A percentile compares a stretch with the other conserved stretches of the same genome.
phyloP scores from a whole-genome alignment of 2,797 vertebrate species.

The Squalus acanthias region DNA sequence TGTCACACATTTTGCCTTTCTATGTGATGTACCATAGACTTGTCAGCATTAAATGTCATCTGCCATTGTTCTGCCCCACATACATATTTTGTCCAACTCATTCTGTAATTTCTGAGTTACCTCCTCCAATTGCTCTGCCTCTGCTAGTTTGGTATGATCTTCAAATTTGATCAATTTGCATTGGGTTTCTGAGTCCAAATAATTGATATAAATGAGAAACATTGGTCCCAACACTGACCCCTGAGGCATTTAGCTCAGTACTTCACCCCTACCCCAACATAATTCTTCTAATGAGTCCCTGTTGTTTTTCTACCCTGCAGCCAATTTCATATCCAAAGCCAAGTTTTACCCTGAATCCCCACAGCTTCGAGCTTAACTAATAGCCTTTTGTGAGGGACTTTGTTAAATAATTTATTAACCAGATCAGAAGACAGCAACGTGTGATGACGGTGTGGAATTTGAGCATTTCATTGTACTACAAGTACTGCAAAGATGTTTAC shows the following conservation, averaged over 20 bases:
- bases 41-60: neutral
- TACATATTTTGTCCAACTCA: neutral
- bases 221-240: neutral
- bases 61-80: neutral
- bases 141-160: neutral
- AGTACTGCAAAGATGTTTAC: neutral
- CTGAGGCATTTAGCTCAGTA: neutral
- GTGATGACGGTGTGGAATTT: neutral
- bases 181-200: neutral
- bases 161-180: neutral
- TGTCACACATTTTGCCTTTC: too few species aligned
- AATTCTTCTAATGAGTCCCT: neutral
- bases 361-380: neutral
- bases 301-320: neutral
- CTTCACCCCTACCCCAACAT: neutral
- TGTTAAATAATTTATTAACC: neutral
- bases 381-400: neutral
- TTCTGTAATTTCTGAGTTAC: neutral
- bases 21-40: neutral
- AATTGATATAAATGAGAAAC: neutral
- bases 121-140: neutral
- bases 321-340: neutral
- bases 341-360: neutral
- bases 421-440: neutral
- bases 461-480: neutral